A percentile compares a stretch with the other conserved stretches of the same genome.
Evolutionary conservation across 2,113 vertebrate species (phyloP).

Genomic region (Marcusenius ussheri): DNA sequence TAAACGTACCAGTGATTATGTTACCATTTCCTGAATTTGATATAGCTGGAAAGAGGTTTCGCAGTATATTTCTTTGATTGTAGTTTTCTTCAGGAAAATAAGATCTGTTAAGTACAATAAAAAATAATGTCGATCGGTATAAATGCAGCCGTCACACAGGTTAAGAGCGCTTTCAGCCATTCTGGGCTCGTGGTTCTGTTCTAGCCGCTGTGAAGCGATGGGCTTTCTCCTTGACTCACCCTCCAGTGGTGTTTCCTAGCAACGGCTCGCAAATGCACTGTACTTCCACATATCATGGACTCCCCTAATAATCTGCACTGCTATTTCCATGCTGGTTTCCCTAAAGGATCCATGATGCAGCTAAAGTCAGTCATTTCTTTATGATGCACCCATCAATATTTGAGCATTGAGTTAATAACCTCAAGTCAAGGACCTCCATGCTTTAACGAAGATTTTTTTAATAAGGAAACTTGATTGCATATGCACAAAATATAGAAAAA

Average conservation of each 20-base stretch:
- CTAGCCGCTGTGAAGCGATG: constrained; percentile 48
- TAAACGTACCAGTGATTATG: neutral
- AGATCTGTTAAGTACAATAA: constrained; percentile 33
- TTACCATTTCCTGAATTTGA: neutral
- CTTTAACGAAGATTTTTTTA: neutral
- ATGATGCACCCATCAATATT: neutral
- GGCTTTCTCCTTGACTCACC: constrained; percentile 53
- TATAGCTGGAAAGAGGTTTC: neutral
- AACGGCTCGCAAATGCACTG: constrained; percentile 56
- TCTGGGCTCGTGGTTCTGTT: constrained; percentile 50
- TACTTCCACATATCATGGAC: constrained; percentile 52
- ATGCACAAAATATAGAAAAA: neutral
- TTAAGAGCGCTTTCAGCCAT: constrained; percentile 47
- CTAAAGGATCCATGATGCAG: constrained; percentile 55
- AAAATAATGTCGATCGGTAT: constrained; percentile 53
- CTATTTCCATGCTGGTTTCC: constrained; percentile 52
- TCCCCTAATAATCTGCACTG: constrained; percentile 56
- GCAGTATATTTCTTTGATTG: neutral
- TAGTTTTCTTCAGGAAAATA: neutral
- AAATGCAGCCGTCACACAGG: constrained; percentile 51
- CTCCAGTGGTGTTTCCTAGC: constrained; percentile 61
- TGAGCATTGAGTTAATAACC: neutral
- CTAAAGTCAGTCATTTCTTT: constrained; percentile 32
- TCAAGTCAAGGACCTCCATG: neutral
- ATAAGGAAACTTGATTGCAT: neutral